Conservation (phyloP, 2,113 vertebrate genomes). For the Lethenteron reissneri region DNA sequence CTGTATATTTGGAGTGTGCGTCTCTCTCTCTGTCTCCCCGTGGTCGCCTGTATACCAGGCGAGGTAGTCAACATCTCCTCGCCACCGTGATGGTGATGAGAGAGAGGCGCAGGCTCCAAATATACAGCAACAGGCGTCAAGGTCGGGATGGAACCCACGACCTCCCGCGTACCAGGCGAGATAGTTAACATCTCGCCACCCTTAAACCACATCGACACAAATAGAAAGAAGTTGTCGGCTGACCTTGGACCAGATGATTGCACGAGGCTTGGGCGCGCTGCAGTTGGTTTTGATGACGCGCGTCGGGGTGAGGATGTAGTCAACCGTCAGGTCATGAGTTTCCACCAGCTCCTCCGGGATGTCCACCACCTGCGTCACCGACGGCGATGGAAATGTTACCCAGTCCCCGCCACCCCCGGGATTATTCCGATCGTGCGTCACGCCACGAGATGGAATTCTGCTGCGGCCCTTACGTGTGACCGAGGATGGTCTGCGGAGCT, state of each 20-base stretch:
- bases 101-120: no score
- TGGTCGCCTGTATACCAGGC: no score
- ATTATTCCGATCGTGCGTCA: background rate
- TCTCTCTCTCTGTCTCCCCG: no score
- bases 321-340: conserved; percentile 65
- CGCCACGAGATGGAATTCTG: background rate
- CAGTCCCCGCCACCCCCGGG: background rate
- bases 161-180: no score
- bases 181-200: no score
- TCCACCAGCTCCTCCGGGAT: conserved; percentile 48
- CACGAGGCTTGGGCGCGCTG: conserved; percentile 33
- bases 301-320: conserved; percentile 83
- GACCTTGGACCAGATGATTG: conserved; percentile 69
- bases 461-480: background rate
- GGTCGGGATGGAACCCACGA: no score
- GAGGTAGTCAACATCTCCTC: no score
- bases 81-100: no score
- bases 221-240: no score
- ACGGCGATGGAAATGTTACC: background rate
- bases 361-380: conserved; percentile 37
- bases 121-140: no score
- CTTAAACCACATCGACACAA: no score
- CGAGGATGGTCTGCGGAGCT: background rate
- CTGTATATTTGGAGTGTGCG: no score
- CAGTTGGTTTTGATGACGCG: conserved; percentile 47